These are phyloP conservation scores for Electrona antarctica DNA, from an alignment of 2,113 vertebrate genomes.

Conservation along the genomic window DNA sequence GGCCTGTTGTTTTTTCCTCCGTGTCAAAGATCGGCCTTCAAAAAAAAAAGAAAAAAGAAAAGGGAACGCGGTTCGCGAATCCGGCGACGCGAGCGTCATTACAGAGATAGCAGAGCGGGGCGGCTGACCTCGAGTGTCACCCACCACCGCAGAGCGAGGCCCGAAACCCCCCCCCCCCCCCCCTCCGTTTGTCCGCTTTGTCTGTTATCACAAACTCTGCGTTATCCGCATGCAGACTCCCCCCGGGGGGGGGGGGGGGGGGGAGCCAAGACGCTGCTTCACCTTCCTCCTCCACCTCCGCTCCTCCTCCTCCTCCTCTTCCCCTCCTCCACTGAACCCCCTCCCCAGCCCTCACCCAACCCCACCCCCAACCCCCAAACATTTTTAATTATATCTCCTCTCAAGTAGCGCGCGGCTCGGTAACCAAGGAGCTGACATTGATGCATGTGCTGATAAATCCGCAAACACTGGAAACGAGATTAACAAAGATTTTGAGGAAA, in stretches of 20 bases:
- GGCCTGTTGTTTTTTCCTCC: slow-evolving; percentile 49
- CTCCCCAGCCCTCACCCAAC: slow-evolving; percentile 32
- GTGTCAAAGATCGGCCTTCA: slow-evolving; percentile 57
- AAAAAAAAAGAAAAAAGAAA: slow-evolving; percentile 57
- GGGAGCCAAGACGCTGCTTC: slow-evolving; percentile 93
- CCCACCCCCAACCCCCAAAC: slow-evolving; percentile 89
- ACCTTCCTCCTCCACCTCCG: slow-evolving; percentile 81
- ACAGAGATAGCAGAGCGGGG: slow-evolving; percentile 82
- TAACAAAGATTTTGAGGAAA: slow-evolving; percentile 99
- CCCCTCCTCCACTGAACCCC: not conserved
- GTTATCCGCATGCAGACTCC: slow-evolving; percentile 82
- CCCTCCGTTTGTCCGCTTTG: slow-evolving; percentile 65
- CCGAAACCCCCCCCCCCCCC: slow-evolving; percentile 39
- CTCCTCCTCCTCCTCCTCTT: slow-evolving; percentile 69
- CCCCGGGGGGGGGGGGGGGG: slow-evolving; percentile 54
- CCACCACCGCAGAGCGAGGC: slow-evolving; percentile 67
- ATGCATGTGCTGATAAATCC: slow-evolving; percentile 99
- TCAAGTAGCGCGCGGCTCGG: slow-evolving; percentile 95
- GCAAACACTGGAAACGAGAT: slow-evolving; percentile 99
- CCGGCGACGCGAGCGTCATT: slow-evolving; percentile 80
- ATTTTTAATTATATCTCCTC: slow-evolving; percentile 99
- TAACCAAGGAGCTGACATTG: slow-evolving; percentile 99
- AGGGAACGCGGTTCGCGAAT: slow-evolving; percentile 30
- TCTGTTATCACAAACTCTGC: slow-evolving; percentile 90
- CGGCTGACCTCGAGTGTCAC: slow-evolving; percentile 83